Base-by-base conservation (phyloP, 2,113 vertebrate species). In the Rhynchomys soricoides region DNA sequence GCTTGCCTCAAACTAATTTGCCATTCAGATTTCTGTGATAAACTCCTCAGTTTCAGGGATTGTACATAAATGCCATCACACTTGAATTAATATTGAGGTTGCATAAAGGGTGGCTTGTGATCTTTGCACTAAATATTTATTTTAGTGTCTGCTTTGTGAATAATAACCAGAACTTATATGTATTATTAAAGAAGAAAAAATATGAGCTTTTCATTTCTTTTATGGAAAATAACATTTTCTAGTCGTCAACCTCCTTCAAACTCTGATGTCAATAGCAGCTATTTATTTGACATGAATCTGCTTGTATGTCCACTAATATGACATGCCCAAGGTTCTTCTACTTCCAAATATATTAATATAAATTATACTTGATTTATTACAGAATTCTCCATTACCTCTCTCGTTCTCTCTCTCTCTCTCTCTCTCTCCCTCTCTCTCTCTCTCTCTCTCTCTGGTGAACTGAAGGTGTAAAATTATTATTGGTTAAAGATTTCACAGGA, bases 331-430 rank as follows among this genome's bases (percentile, higher is more conserved):
- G 98, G 96, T 52, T 15, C 29, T 74, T 96, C 98, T 97, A 97
- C 96, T 98, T 98, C 97, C 98, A 98, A 97, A 93, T 95, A 89
- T 94, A 97, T 97, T 97, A 97, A 93, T 95, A 89, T 94, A 97
- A 97, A 97, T 98, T 96, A 96, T 98, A 98, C 97, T 98, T 98
- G 98, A 98, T 98, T 98, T 98, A 98, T 98, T 98, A 98, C 45
- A 96, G 95, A 96, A 96, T 97, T 96, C 87, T 95, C 96, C 91
- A 95, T 98, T 98, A 98, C 97, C 22, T 59, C 57, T 59, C 57
- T 59, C 57, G 21, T 17, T 59, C 57, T 59, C 57, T 21, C 0
- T 59, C 15, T 55, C 55, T 55, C 55, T 55, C 3, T 55, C 55
- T 55, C 50, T 50, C 55, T 55, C 2, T 55, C 55, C 16, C 55